Evolutionary conservation across 2,113 vertebrate genomes (phyloP), one percentile per base, ranked within the genome.

Genomic region (Alectura lathami): DNA sequence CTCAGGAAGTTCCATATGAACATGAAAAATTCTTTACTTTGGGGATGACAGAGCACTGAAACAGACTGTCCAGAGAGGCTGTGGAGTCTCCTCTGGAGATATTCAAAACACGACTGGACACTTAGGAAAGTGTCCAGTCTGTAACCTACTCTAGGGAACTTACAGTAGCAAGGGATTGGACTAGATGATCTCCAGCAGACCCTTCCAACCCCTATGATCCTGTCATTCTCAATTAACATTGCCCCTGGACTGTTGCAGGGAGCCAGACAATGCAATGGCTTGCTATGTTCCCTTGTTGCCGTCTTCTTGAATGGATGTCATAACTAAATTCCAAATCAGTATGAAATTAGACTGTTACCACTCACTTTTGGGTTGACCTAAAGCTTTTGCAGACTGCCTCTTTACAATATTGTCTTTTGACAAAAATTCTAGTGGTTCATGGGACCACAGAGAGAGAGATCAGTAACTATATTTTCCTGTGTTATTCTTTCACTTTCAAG

Each of bases 351-450:
- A 43, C 20, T 60, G 21, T 13, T 83, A 50, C 3, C 38, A 29
- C 22, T 16, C 54, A 56, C 50, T 70, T 90, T 63, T 42, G 60
- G 13, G 32, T 17, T 66, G 50, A 34, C 45, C 76, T 76, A 57
- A 89, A 89, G 85, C 27, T 90, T 89, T 66, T 73, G 50, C 76
- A 91, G 75, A 45, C 36, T 22, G 20, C 30, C 4, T 66, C 38
- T 92, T 93, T 76, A 73, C 38, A 22, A 93, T 91, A 26, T 69
- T 87, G 95, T 53, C 48, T 45, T 73, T 53, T 89, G 53, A 85
- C 36, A 26, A 59, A 89, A 92, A 51, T 51, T 54, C 24, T 76
- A 66, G 57, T 54, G 6, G 7, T 9, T 54, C 29, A 11, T 66
- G 45, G 57, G 74, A 62, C 15, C 22, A 62, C 62, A 83, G 86